Percentiles rank a stretch among this genome's conserved stretches.
Conservation (phyloP, 2,113 vertebrate genomes). For the Ophthalmolycus amberensis region DNA sequence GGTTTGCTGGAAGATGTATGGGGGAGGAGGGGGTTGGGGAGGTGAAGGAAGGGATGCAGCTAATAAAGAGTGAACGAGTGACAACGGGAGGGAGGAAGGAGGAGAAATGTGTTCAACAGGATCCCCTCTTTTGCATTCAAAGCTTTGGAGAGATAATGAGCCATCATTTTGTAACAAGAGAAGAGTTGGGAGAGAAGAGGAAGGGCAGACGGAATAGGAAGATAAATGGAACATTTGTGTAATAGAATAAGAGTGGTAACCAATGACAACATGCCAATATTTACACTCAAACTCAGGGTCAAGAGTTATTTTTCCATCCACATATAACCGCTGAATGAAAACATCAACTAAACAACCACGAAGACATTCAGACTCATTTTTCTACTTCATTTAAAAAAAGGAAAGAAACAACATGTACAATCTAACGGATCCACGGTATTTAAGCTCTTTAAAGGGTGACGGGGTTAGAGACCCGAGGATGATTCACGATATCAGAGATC, state of each 20-base stretch:
- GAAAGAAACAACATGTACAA: not conserved
- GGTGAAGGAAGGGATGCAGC: not conserved
- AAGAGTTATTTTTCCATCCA: not conserved
- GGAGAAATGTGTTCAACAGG: not conserved
- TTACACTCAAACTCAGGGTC: not conserved
- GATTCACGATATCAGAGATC: conserved; percentile 10
- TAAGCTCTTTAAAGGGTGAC: not conserved
- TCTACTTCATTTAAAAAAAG: not conserved
- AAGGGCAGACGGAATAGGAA: not conserved
- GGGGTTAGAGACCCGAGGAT: not conserved
- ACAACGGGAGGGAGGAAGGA: not conserved
- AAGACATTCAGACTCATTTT: not conserved
- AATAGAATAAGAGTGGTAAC: not conserved
- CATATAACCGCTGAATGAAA: not conserved
- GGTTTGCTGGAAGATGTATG: conserved; percentile 39
- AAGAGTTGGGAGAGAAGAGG: not conserved
- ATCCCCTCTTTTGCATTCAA: not conserved
- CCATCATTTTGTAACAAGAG: not conserved
- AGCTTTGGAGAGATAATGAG: conserved; percentile 11
- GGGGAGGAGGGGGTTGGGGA: conserved; percentile 3
- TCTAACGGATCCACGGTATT: not conserved
- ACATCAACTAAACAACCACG: not conserved
- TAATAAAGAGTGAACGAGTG: conserved; percentile 10
- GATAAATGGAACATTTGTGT: not conserved
- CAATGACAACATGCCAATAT: not conserved